Conservation (phyloP, 2,888 invertebrate genomes). For the Scrobipalpa costella region DNA sequence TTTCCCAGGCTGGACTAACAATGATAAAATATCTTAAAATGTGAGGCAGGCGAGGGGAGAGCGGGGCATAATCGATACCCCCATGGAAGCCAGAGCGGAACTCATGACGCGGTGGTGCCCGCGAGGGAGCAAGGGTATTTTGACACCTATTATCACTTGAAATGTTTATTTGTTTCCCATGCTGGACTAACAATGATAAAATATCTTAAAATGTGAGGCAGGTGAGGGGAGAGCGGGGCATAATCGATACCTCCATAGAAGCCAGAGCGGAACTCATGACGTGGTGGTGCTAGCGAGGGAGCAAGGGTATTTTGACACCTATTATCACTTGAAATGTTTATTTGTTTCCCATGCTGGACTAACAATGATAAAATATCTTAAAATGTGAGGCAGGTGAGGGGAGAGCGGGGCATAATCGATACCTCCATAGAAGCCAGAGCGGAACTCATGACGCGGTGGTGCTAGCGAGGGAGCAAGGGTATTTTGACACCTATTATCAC, state of each 20-base stretch:
- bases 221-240: constrained; percentile 43
- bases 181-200: too few species aligned
- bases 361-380: too few species aligned
- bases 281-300: too few species aligned
- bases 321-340: neutral
- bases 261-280: neutral
- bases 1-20: too few species aligned
- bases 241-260: constrained; percentile 74
- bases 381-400: too few species aligned
- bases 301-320: neutral
- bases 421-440: constrained; percentile 57
- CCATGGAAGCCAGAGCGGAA: constrained; percentile 46
- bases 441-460: neutral
- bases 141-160: neutral
- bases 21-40: too few species aligned
- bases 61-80: constrained; percentile 67
- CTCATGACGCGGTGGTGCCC: neutral
- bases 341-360: too few species aligned
- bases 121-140: neutral
- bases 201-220: too few species aligned
- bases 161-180: too few species aligned
- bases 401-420: constrained; percentile 60
- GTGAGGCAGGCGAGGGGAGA: constrained; percentile 40
- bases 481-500: neutral
- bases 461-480: neutral